A percentile compares a stretch with the other conserved stretches of the same genome.
Evolutionary conservation across 2,888 invertebrate genomes (phyloP).

Genomic region (Clanis bilineata): DNA sequence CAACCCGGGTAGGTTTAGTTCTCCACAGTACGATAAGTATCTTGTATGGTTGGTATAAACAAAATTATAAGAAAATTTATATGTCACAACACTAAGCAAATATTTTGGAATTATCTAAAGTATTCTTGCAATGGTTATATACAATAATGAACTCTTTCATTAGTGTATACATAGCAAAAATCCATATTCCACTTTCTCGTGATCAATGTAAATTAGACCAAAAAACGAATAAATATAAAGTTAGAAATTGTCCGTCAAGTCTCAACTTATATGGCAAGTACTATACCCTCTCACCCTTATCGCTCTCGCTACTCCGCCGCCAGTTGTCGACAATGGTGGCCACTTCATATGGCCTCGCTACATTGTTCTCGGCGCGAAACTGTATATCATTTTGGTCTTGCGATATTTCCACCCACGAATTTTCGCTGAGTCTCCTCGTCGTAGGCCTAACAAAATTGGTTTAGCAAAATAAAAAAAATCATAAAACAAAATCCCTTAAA

Average conservation of each 20-base stretch:
- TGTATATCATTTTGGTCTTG: background rate
- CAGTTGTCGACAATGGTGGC: background rate
- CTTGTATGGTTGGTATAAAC: no score
- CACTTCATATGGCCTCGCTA: background rate
- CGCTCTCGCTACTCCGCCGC: background rate
- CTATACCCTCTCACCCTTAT: background rate
- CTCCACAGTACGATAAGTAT: no score
- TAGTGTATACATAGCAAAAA: no score
- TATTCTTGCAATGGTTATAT: no score
- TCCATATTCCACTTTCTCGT: no score
- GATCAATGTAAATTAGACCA: no score
- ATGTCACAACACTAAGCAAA: no score
- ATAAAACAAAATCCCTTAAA: background rate
- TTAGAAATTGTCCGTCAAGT: background rate
- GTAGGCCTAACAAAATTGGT: background rate
- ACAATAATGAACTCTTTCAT: no score
- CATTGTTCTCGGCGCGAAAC: background rate
- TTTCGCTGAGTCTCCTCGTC: background rate
- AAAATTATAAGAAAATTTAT: no score
- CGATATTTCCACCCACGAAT: background rate
- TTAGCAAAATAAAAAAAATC: background rate
- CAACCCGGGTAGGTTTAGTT: no score
- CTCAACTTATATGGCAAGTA: background rate
- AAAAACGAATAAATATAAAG: background rate
- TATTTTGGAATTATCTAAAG: no score